Evolutionary conservation across 2,888 invertebrate species (phyloP).

Genomic region (Heteropelma amictum): DNA sequence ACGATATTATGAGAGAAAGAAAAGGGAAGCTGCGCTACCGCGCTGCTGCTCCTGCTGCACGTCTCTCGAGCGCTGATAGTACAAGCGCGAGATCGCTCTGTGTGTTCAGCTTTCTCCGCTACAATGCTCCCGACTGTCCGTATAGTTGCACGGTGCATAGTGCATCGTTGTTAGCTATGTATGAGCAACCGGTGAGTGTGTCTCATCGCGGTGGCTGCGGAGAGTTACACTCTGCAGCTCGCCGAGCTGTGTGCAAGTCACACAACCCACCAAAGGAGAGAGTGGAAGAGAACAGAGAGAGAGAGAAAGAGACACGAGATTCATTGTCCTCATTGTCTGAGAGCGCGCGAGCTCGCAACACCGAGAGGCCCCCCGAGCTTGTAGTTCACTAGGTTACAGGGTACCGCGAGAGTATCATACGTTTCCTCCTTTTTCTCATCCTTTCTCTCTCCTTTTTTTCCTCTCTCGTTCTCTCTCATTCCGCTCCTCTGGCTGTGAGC

Average conservation of each 20-base stretch:
- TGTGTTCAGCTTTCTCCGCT: slow-evolving; percentile 32
- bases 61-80: slow-evolving; percentile 12
- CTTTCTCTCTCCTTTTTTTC: neutral
- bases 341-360: slow-evolving; percentile 31
- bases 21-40: slow-evolving; percentile 44
- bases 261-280: slow-evolving; percentile 56
- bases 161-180: neutral
- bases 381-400: slow-evolving; percentile 73
- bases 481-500: neutral
- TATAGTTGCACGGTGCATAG: slow-evolving; percentile 25
- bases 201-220: neutral
- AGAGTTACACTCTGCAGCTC: neutral
- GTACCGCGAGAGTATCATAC: slow-evolving; percentile 61
- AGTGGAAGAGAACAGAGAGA: slow-evolving; percentile 8
- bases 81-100: slow-evolving; percentile 38
- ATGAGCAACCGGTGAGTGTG: neutral
- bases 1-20: neutral
- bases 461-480: slow-evolving; percentile 1
- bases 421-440: slow-evolving; percentile 61
- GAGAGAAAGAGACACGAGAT: slow-evolving; percentile 57
- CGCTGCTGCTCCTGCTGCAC: neutral
- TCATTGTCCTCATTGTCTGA: slow-evolving; percentile 72
- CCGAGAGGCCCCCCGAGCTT: slow-evolving; percentile 54
- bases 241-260: slow-evolving; percentile 58
- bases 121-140: slow-evolving; percentile 22